Evolutionary conservation across 2,888 invertebrate species (phyloP).

Genomic region (Formica aserva): DNA sequence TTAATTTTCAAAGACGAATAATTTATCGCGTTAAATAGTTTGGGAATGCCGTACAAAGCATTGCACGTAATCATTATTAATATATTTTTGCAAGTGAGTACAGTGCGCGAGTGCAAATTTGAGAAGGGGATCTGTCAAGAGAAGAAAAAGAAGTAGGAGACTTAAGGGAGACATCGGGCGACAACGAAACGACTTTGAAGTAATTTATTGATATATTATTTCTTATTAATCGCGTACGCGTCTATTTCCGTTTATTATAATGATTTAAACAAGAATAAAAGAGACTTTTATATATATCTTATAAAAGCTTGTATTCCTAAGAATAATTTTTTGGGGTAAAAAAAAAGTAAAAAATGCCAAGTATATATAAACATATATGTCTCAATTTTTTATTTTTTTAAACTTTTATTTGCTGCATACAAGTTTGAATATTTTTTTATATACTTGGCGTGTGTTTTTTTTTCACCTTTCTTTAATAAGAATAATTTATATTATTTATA

Average conservation of each 20-base stretch:
- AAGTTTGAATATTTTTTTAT: too few species aligned
- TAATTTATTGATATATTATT: background rate
- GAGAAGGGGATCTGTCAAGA: background rate
- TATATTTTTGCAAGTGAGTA: background rate
- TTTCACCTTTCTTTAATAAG: slow-evolving; percentile 40
- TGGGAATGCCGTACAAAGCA: too few species aligned
- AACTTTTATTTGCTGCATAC: too few species aligned
- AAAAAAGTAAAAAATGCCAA: too few species aligned
- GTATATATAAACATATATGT: too few species aligned
- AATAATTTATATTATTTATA: slow-evolving; percentile 60
- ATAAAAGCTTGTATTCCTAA: background rate
- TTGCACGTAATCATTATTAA: background rate
- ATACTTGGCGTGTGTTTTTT: too few species aligned
- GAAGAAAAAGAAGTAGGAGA: background rate
- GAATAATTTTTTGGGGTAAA: background rate
- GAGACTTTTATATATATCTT: background rate
- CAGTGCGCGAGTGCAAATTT: background rate
- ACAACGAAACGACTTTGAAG: background rate
- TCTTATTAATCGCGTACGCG: background rate
- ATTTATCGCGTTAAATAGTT: background rate
- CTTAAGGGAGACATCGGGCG: too few species aligned
- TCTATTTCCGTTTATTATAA: background rate
- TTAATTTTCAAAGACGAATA: background rate
- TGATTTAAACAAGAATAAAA: background rate
- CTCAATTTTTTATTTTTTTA: too few species aligned